Evolutionary conservation across 2,888 invertebrate species (phyloP).

Genomic region (Aquatica leii): DNA sequence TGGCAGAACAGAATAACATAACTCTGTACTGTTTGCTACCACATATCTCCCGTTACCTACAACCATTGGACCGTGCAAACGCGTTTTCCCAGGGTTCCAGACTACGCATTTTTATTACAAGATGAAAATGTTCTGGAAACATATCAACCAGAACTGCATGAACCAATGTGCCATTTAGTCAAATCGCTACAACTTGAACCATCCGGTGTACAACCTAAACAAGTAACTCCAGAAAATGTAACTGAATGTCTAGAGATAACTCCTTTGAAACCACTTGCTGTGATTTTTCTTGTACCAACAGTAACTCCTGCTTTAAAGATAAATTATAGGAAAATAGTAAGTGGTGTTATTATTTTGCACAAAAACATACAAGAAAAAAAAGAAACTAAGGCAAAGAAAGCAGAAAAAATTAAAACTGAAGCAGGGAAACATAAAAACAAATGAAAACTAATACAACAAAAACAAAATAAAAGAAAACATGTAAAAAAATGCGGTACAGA

Average conservation of each 20-base stretch:
- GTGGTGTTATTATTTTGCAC: neutral
- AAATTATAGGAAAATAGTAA: neutral
- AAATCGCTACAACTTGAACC: neutral
- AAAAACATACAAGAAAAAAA: neutral
- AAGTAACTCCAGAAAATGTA: neutral
- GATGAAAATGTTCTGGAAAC: neutral
- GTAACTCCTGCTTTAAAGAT: neutral
- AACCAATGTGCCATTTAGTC: neutral
- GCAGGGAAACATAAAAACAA: neutral
- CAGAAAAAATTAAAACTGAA: neutral
- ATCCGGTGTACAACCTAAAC: conserved; percentile 1
- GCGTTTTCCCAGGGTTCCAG: no score
- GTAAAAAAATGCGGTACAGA: neutral
- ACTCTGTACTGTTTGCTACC: no score
- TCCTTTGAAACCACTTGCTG: neutral
- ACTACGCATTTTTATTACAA: no score
- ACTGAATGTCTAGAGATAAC: neutral
- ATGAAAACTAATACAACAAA: no score
- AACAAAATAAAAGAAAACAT: neutral
- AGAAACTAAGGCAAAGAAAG: neutral
- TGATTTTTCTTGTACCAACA: neutral
- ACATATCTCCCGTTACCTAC: neutral
- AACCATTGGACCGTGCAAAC: neutral
- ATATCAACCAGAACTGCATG: neutral
- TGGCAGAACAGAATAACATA: neutral